Evolutionary conservation across 2,888 invertebrate species (phyloP).

Genomic region (Sympetrum striolatum): DNA sequence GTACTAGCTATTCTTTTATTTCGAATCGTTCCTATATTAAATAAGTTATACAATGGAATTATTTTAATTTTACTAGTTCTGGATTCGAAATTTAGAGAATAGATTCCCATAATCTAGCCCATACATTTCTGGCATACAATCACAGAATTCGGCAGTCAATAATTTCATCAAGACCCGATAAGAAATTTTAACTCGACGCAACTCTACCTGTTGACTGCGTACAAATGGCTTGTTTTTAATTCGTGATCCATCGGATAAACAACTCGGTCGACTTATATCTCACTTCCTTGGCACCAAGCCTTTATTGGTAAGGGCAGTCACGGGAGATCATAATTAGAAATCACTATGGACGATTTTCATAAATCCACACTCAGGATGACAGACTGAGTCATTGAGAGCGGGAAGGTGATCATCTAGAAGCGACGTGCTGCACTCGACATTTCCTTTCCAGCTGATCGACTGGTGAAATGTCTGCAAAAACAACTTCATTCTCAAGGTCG

Average conservation of each 20-base stretch:
- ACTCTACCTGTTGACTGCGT: too few species aligned
- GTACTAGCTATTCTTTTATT: too few species aligned
- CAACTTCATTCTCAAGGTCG: not conserved
- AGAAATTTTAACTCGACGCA: too few species aligned
- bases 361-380: not conserved
- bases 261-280: not conserved
- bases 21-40: too few species aligned
- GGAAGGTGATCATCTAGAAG: too few species aligned
- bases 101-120: too few species aligned
- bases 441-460: not conserved
- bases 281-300: not conserved
- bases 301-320: not conserved
- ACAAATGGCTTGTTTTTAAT: not conserved
- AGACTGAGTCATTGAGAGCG: not conserved
- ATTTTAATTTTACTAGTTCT: too few species aligned
- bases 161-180: too few species aligned
- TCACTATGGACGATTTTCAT: not conserved
- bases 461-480: not conserved
- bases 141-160: too few species aligned
- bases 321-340: not conserved
- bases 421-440: not conserved
- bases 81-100: too few species aligned
- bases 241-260: not conserved
- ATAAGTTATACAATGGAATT: too few species aligned
- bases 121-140: too few species aligned